These are phyloP conservation scores for Parnassius glacialis DNA, from an alignment of 2,888 invertebrate genomes.

Conservation along the genomic window DNA sequence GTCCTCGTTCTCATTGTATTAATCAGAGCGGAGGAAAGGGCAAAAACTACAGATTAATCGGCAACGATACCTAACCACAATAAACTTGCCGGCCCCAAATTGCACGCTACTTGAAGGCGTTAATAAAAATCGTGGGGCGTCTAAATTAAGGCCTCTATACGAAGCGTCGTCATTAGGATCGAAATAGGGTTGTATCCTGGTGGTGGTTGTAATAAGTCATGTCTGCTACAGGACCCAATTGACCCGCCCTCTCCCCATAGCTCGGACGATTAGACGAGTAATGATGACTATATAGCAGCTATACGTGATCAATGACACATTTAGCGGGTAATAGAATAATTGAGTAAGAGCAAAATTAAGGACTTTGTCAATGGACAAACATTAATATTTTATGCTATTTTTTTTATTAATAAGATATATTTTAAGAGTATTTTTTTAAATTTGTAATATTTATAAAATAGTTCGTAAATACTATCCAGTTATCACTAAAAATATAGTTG, in stretches of 20 bases:
- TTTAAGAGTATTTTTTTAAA: too few species aligned
- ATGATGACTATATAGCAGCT: conserved; percentile 42
- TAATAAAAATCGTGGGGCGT: conserved; percentile 77
- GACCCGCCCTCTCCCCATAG: conserved; percentile 42
- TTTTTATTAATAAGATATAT: too few species aligned
- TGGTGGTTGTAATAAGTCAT: conserved; percentile 78
- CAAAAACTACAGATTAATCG: conserved; percentile 42
- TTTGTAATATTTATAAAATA: too few species aligned
- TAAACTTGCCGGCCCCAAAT: conserved; percentile 61
- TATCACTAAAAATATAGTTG: too few species aligned
- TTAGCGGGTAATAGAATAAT: conserved; percentile 52
- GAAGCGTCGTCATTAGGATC: conserved; percentile 75
- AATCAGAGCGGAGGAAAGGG: conserved; percentile 27
- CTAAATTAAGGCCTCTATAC: conserved; percentile 75
- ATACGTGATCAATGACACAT: conserved; percentile 76
- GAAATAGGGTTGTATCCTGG: conserved; percentile 79
- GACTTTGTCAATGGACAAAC: too few species aligned
- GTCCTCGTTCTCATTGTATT: conserved; percentile 21
- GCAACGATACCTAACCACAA: conserved; percentile 40
- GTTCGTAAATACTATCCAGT: too few species aligned
- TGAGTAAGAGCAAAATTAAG: conserved; percentile 14
- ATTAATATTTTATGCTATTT: too few species aligned
- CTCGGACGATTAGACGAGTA: conserved; percentile 54
- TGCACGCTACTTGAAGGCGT: conserved; percentile 70
- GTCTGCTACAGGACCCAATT: conserved; percentile 68